A percentile compares a stretch with the other conserved stretches of the same genome.
Conservation (phyloP, 2,888 invertebrate species). For the Diarsia mendica region DNA sequence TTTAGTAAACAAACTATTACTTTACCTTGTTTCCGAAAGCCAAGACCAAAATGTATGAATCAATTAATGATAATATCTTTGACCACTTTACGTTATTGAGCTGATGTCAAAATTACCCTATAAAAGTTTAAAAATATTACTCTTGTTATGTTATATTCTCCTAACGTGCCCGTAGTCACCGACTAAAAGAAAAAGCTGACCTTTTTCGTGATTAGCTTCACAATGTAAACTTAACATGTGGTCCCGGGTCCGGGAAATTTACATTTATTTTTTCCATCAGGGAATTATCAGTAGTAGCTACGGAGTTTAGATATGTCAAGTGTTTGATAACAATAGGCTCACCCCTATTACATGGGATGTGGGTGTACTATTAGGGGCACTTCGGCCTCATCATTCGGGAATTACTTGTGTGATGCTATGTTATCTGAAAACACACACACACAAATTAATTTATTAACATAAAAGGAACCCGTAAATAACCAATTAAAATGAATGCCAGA, state of each 20-base stretch:
- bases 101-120: background rate
- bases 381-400: no score
- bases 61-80: background rate
- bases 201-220: no score
- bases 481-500: background rate
- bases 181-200: no score
- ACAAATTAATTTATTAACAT: background rate
- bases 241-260: no score
- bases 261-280: no score
- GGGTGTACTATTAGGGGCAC: background rate
- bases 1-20: conserved; percentile 10
- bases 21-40: background rate
- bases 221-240: no score
- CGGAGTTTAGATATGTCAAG: background rate
- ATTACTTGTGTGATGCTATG: no score
- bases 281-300: background rate
- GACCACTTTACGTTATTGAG: background rate
- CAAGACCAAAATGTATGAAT: background rate
- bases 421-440: no score
- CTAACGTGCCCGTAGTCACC: no score
- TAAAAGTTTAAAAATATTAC: no score
- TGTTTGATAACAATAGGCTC: background rate
- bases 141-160: no score
- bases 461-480: background rate
- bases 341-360: background rate